Percentiles rank a stretch among this genome's conserved stretches.
These are phyloP conservation scores for Acronicta aceris DNA, from an alignment of 2,888 invertebrate genomes.

Conservation along the genomic window DNA sequence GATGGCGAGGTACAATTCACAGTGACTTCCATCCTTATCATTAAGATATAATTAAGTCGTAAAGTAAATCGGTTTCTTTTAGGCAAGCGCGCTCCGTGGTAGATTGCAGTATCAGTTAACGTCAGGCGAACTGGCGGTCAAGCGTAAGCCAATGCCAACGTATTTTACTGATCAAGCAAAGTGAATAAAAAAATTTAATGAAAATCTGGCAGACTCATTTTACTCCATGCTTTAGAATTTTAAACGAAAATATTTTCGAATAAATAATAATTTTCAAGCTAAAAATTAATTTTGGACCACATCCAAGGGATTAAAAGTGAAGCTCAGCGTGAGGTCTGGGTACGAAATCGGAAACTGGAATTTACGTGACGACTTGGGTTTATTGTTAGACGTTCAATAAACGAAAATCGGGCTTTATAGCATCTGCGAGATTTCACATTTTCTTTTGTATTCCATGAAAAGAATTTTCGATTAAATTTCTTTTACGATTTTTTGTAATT, in stretches of 20 bases:
- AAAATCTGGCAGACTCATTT: neutral
- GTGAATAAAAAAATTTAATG: slow-evolving; percentile 8
- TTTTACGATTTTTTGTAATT: neutral
- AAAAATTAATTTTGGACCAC: slow-evolving; percentile 30
- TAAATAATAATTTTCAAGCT: neutral
- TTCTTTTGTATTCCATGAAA: slow-evolving; percentile 26
- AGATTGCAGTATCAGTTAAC: too few species aligned
- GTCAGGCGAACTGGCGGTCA: too few species aligned
- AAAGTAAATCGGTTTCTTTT: too few species aligned
- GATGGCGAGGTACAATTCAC: neutral
- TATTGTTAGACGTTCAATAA: slow-evolving; percentile 43
- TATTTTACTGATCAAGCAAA: too few species aligned
- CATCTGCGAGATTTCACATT: slow-evolving; percentile 31
- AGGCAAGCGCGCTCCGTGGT: too few species aligned
- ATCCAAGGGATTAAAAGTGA: slow-evolving; percentile 31
- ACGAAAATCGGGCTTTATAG: slow-evolving; percentile 34
- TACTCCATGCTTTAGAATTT: neutral
- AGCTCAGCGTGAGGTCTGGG: slow-evolving; percentile 13
- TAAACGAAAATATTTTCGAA: neutral
- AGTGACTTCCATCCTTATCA: too few species aligned
- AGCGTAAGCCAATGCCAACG: too few species aligned
- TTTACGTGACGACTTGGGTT: slow-evolving; percentile 33
- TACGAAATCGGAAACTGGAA: slow-evolving; percentile 21
- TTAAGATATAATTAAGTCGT: too few species aligned
- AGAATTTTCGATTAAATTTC: slow-evolving; percentile 14